These are phyloP conservation scores for Lasioglossum oenotherae DNA, from an alignment of 2,888 invertebrate species.

Conservation along the genomic window DNA sequence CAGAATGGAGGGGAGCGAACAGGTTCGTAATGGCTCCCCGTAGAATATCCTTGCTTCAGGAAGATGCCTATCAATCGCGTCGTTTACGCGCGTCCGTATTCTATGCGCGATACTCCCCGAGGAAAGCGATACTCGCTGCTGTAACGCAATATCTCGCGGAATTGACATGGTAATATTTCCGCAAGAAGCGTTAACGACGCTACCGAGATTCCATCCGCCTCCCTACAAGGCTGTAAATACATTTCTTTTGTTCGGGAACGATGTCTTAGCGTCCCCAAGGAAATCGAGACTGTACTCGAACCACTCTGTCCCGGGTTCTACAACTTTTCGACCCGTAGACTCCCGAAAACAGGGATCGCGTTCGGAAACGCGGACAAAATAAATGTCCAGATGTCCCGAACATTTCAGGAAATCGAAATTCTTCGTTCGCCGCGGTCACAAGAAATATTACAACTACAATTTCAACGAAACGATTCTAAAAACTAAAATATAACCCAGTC, in stretches of 20 bases:
- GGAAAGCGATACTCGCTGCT: conserved; percentile 69
- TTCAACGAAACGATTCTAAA: neutral
- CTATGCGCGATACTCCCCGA: conserved; percentile 68
- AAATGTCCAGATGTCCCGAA: neutral
- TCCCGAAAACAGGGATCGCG: neutral
- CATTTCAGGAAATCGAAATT: neutral
- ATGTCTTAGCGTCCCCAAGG: conserved; percentile 67
- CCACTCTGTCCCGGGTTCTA: conserved; percentile 45
- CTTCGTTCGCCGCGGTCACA: no score
- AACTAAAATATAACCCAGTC: neutral
- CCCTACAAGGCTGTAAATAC: conserved; percentile 69
- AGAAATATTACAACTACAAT: neutral
- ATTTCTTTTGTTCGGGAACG: conserved; percentile 64
- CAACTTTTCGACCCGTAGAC: conserved; percentile 52
- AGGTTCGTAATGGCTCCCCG: conserved; percentile 51
- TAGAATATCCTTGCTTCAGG: conserved; percentile 49
- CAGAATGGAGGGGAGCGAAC: conserved; percentile 31
- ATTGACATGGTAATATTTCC: conserved; percentile 75
- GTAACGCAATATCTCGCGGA: conserved; percentile 73
- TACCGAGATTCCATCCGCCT: conserved; percentile 64
- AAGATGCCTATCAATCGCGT: conserved; percentile 62
- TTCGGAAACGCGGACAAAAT: neutral
- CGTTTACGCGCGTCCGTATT: conserved; percentile 37
- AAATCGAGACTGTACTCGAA: conserved; percentile 67
- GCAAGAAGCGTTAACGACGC: conserved; percentile 69